Conservation (phyloP, 2,113 vertebrate species). For the Ceratotherium simum region DNA sequence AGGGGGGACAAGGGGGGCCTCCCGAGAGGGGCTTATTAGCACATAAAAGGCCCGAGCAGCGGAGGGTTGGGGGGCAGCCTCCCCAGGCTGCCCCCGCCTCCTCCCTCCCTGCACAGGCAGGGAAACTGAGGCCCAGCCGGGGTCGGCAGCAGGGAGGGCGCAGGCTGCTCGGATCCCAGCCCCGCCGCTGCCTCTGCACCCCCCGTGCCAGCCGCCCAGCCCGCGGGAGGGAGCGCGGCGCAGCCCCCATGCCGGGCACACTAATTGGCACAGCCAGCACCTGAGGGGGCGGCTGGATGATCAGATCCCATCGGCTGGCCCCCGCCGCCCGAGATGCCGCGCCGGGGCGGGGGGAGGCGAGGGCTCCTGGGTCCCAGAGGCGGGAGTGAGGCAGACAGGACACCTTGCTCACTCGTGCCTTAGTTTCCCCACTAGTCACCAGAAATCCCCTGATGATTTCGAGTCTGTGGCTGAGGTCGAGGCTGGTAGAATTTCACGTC, state of each 20-base stretch:
- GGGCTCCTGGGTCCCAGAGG: neutral
- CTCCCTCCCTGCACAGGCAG: neutral
- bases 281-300: accelerated
- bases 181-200: accelerated
- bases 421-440: neutral
- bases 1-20: neutral
- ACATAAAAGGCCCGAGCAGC: slow-evolving; percentile 89
- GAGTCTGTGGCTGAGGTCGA: neutral
- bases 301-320: neutral
- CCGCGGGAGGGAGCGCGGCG: accelerated
- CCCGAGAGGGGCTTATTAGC: slow-evolving; percentile 88
- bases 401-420: neutral
- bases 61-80: neutral
- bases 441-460: neutral
- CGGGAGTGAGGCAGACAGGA: neutral
- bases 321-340: neutral
- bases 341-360: neutral
- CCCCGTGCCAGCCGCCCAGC: neutral
- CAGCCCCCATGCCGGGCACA: neutral
- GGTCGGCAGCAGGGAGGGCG: slow-evolving; percentile 1
- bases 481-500: neutral
- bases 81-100: neutral
- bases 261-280: neutral
- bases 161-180: neutral
- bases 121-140: slow-evolving; percentile 55